Evolutionary conservation across 2,113 vertebrate genomes (phyloP).

Genomic region (Myrmophylax atrothorax): DNA sequence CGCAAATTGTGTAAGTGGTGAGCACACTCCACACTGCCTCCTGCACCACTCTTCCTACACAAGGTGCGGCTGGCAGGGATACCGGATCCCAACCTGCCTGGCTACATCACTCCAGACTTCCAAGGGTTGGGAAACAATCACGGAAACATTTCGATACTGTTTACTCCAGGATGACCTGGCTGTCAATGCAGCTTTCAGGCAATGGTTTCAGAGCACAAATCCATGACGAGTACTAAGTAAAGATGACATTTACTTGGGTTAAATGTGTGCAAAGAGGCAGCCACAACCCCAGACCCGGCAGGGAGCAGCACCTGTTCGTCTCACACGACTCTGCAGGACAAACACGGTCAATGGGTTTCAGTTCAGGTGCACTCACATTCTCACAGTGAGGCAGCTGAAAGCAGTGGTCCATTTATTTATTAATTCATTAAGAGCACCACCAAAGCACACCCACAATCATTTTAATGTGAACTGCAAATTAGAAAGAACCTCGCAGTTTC

Average conservation of each 20-base stretch:
- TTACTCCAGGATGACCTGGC: background rate
- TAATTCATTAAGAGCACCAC: background rate
- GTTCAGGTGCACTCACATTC: background rate
- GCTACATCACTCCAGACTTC: background rate
- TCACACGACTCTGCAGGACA: background rate
- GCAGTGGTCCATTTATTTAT: background rate
- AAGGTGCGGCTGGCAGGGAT: background rate
- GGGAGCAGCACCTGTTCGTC: background rate
- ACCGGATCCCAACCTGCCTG: background rate
- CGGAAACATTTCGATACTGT: background rate
- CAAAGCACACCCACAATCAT: background rate
- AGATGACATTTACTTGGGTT: background rate
- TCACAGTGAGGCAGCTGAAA: background rate
- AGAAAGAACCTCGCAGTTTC: background rate
- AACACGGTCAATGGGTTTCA: background rate
- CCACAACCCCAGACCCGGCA: background rate
- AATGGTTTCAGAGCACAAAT: background rate
- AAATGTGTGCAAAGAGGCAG: background rate
- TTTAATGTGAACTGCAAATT: background rate
- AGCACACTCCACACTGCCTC: background rate
- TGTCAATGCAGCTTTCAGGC: background rate
- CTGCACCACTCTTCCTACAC: background rate
- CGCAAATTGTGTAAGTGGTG: background rate
- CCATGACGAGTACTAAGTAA: background rate
- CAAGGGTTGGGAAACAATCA: rapidly evolving